Evolutionary conservation across 2,113 vertebrate species (phyloP), one percentile per base, ranked within the genome.

Genomic region (Bostrychus sinensis): DNA sequence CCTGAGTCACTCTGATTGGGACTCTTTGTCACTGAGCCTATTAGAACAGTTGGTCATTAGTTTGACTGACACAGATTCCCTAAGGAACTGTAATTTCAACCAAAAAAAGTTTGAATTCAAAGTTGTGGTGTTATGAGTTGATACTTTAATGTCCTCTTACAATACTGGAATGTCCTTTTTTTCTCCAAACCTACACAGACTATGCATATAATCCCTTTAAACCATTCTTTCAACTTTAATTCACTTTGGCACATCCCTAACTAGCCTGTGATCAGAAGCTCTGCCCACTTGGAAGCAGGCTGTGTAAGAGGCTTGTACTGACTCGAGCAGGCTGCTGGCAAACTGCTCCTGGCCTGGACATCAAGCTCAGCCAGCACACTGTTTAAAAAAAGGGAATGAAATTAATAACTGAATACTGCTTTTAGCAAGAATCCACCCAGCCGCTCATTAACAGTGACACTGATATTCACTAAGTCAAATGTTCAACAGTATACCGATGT

Each of bases 271-370:
- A 78, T 72, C 63, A 65, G 74, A 48, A 60, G 59, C 57, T 71
- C 59, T 81, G 66, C 76, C 83, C 65, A 73, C 58, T 80, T 83
- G 72, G 82, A 81, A 79, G 26, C 34, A 43, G 46, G 38, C 48
- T 30, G 14, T 72, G 34, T 51, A 58, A 64, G 71, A 72, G 30
- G 3, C 62, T 77, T 81, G 70, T 45, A 13, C 67, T 51, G 62
- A 73, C 59, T 68, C 61, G 66, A 37, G 39, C 65, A 59, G 46
- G 46, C 67, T 72, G 64, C 75, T 83, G 80, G 64, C 80, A 56
- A 11, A n/a, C 43, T 39, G 51, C 72, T 28, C 36, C 38, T 71
- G 74, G 77, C 62, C 70, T 55, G 41, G 50, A 63, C 65, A 57
- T 62, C 54, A 74, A 76, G 68, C 48, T 60, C 68, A 73, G 68